Evolutionary conservation across 1,140 invertebrate species (phyloP).

Genomic region (Grapholita molesta): DNA sequence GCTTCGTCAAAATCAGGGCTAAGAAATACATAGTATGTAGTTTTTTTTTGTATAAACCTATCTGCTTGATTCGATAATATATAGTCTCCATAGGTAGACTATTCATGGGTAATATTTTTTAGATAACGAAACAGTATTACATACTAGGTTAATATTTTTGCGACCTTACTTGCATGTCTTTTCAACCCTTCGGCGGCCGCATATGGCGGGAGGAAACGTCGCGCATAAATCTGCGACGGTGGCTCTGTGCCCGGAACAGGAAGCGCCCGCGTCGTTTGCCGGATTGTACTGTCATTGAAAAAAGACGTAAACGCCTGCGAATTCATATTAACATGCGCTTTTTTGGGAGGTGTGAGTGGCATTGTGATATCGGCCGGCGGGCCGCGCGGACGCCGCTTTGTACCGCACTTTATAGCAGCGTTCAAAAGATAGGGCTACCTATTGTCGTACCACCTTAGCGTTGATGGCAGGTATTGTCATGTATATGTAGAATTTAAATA

Average conservation of each 20-base stretch:
- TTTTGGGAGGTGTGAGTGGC: conserved; percentile 18
- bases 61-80: no score
- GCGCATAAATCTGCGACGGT: conserved; percentile 73
- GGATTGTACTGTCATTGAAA: conserved; percentile 44
- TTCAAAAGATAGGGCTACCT: conserved; percentile 62
- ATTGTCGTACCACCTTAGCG: conserved; percentile 64
- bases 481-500: neutral
- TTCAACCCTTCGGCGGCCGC: conserved; percentile 35
- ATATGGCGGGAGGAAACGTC: conserved; percentile 71
- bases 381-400: conserved; percentile 67
- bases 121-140: no score
- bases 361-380: conserved; percentile 72
- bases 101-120: no score
- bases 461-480: conserved; percentile 31
- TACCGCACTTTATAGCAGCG: conserved; percentile 66
- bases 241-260: conserved; percentile 72
- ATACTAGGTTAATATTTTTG: no score
- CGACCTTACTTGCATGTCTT: neutral
- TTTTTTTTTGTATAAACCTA: no score
- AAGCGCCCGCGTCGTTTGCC: conserved; percentile 70
- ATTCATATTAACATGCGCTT: neutral
- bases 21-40: no score
- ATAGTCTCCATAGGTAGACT: no score
- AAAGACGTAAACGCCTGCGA: neutral
- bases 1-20: no score